Base-by-base conservation (phyloP, 2,888 invertebrate genomes). In the Acleris holmiana region DNA sequence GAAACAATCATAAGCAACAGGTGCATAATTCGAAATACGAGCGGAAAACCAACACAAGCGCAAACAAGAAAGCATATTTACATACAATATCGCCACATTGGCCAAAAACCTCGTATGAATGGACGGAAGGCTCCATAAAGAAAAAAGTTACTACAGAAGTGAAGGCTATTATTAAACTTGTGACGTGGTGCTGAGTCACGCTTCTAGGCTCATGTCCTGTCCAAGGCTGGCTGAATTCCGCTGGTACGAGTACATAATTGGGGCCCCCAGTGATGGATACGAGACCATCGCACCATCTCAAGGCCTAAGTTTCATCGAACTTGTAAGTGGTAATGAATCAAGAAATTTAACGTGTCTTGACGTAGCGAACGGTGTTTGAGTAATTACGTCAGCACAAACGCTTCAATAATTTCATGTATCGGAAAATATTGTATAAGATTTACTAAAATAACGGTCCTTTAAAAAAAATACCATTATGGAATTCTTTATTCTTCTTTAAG, bases 71-170 rank as follows among this genome's bases (percentile, higher is more conserved):
- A 59, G 64, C 58, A 68, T 75, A 86, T 86, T 85, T 76, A 80
- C 85, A 87, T 81, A 86, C 85, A 88, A 86, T 85, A 73, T 72
- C 61, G 54, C 62, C 55, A 29, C 61, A 53, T 55, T 69, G 62
- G 68, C 72, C 73, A 70, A 75, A 72, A 68, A 58, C 23, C 68
- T 66, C 75, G 76, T 71, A 84, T 88, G 79, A 89, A 89, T 88
- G 87, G 82, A 80, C 85, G 88, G 88, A 89, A 86, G 84, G 77
- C 71, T 70, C 83, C 83, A 83, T 82, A 85, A 75, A 82, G 80
- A 78, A 67, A 53, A 67, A 65, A 46, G 58, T 55, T 65, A 65
- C 61, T 67, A 64, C 65, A 47, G 65, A 56, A 44, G 54, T 25
- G 48, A 55, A 44, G 35, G 58, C 35, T 61, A 65, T 65, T 58